Conservation (phyloP, 1,140 invertebrate species). For the Drosophila triauraria region DNA sequence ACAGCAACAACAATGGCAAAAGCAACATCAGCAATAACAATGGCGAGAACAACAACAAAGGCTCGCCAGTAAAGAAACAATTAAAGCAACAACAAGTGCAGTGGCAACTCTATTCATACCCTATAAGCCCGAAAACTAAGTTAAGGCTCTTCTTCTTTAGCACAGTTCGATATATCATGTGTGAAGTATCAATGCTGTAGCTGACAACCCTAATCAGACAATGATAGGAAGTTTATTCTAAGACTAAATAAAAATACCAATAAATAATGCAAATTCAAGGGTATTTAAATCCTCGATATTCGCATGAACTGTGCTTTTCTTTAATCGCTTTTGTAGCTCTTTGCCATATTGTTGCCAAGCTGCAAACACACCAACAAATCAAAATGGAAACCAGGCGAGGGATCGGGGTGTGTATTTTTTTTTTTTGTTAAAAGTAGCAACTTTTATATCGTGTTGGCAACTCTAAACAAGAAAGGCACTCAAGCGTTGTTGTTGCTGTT, state of each 20-base stretch:
- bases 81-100: constrained; percentile 43
- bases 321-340: constrained; percentile 7
- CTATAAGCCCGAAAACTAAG: background rate
- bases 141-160: no score
- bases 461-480: constrained; percentile 40
- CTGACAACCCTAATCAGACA: no score
- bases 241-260: no score
- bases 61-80: constrained; percentile 32
- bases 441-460: constrained; percentile 40
- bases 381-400: constrained; percentile 13
- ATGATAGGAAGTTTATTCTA: no score
- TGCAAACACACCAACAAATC: constrained; percentile 30
- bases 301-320: background rate
- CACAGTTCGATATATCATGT: no score
- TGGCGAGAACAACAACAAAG: constrained; percentile 7
- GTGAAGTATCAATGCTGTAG: no score
- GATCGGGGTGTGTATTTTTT: background rate
- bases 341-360: constrained; percentile 54
- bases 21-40: constrained; percentile 6
- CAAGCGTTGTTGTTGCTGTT: constrained; percentile 44
- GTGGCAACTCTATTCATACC: background rate
- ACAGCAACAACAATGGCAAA: constrained; percentile 23
- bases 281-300: constrained; percentile 16
- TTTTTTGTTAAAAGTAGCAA: constrained; percentile 23
- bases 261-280: background rate